Evolutionary conservation across 2,888 invertebrate species (phyloP).

Genomic region (Ypsolopha scabrella): DNA sequence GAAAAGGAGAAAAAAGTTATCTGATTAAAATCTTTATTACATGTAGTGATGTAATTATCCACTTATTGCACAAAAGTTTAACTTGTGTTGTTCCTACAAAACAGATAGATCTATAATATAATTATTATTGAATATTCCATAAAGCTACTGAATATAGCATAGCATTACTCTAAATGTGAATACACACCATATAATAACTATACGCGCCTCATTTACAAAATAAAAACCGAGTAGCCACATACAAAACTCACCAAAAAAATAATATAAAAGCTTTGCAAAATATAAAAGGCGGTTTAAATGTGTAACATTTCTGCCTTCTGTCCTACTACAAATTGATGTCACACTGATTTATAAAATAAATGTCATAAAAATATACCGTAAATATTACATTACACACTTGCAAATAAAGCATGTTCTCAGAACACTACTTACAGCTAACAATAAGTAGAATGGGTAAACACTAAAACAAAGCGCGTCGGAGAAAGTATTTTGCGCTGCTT

Average conservation of each 20-base stretch:
- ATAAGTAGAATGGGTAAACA: neutral
- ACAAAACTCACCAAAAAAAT: neutral
- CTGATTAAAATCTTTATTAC: neutral
- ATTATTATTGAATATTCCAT: no score
- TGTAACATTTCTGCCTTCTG: neutral
- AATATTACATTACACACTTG: neutral
- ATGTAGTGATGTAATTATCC: neutral
- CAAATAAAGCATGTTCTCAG: neutral
- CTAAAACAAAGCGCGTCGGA: no score
- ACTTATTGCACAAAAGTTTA: constrained; percentile 1
- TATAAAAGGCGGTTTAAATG: neutral
- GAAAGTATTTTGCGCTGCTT: no score
- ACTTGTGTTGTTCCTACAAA: neutral
- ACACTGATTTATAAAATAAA: neutral
- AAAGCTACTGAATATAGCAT: no score
- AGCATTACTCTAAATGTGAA: neutral
- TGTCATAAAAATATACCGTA: neutral
- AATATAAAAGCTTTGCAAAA: neutral
- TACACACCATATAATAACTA: neutral
- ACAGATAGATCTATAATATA: no score
- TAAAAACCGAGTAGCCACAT: neutral
- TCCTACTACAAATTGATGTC: neutral
- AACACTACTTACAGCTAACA: neutral
- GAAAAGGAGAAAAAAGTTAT: neutral
- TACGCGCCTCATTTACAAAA: neutral